Conservation (phyloP, 2,797 vertebrate species). For the Falco rusticolus region DNA sequence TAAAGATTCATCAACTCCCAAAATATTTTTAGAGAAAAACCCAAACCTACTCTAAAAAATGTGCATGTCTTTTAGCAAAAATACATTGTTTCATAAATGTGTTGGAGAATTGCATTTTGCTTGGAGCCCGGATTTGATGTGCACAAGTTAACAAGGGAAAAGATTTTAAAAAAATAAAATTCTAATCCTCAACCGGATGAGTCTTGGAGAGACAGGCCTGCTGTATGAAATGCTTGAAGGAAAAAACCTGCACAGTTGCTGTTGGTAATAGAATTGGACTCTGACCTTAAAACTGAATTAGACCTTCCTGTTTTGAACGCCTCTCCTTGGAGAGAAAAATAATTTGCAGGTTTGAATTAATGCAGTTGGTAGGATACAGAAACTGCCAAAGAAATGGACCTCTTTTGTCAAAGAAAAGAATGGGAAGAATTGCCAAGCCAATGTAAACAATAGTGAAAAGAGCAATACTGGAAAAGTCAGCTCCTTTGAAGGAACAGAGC, state of each 20-base stretch:
- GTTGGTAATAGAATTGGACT: not conserved
- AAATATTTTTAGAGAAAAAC: not conserved
- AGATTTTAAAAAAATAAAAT: not conserved
- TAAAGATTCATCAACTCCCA: not conserved
- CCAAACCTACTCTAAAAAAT: not conserved
- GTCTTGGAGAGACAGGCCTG: not conserved
- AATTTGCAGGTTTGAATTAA: slow-evolving; percentile 19
- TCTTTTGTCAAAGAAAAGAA: slow-evolving; percentile 35
- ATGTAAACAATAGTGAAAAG: not conserved
- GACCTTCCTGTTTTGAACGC: not conserved
- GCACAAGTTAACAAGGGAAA: not conserved
- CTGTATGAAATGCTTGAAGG: not conserved
- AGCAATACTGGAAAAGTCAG: not conserved
- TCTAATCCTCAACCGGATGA: not conserved
- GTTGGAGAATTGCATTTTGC: not conserved
- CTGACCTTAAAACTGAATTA: slow-evolving; percentile 29
- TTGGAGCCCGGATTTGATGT: not conserved
- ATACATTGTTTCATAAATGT: not conserved
- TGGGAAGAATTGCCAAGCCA: not conserved
- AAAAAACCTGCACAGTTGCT: not conserved
- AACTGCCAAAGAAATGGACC: not conserved
- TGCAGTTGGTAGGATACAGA: slow-evolving; percentile 1
- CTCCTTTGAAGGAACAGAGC: not conserved
- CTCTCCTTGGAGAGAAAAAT: slow-evolving; percentile 28
- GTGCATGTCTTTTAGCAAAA: not conserved